A percentile compares a stretch with the other conserved stretches of the same genome.
Evolutionary conservation across 2,113 vertebrate species (phyloP).

Genomic region (Lepisosteus oculatus): DNA sequence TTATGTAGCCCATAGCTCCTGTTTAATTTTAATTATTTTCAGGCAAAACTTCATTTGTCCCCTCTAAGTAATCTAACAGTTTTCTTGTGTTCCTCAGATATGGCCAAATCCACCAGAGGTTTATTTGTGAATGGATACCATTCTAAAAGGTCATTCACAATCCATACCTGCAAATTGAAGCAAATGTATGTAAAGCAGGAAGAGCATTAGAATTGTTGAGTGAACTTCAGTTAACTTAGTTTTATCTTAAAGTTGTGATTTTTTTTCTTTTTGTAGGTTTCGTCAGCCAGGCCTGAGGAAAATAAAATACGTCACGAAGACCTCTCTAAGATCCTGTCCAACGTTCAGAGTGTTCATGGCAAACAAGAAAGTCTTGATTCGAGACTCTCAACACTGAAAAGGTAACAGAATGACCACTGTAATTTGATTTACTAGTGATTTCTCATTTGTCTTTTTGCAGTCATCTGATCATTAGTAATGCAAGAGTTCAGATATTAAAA

Average conservation of each 20-base stretch:
- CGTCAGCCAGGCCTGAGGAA: slow-evolving; percentile 86
- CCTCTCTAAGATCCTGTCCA: slow-evolving; percentile 84
- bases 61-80: too few species aligned
- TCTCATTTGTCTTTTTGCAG: too few species aligned
- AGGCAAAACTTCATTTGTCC: too few species aligned
- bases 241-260: not conserved
- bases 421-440: too few species aligned
- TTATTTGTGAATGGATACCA: too few species aligned
- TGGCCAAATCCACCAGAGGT: too few species aligned
- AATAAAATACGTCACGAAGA: slow-evolving; percentile 87
- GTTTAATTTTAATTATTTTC: too few species aligned
- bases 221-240: not conserved
- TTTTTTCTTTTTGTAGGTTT: slow-evolving; percentile 66
- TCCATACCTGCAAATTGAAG: too few species aligned
- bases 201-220: not conserved
- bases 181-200: not conserved
- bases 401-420: slow-evolving; percentile 53
- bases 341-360: slow-evolving; percentile 84
- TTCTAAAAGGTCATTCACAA: too few species aligned
- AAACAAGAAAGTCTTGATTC: slow-evolving; percentile 87
- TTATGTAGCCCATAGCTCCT: too few species aligned
- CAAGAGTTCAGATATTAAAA: too few species aligned
- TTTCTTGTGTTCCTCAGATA: not conserved
- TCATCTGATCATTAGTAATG: too few species aligned
- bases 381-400: slow-evolving; percentile 82